Conservation (phyloP, 35 echinoderm and acorn worm species). For the Lytechinus variegatus region DNA sequence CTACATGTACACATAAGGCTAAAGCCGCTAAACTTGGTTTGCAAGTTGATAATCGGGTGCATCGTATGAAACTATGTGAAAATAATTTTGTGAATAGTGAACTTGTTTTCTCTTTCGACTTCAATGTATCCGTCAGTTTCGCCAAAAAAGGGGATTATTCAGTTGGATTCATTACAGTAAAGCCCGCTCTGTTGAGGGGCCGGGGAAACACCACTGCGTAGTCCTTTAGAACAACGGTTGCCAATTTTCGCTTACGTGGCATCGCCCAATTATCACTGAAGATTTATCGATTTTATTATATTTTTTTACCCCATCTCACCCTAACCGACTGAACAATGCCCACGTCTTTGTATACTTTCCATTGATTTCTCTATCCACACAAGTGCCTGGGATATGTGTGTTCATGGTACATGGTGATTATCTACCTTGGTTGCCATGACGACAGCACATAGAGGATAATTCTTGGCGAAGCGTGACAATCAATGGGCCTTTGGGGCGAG, state of each 20-base stretch:
- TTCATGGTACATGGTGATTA: background rate
- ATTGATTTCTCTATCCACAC: background rate
- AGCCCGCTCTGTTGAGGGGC: too few species aligned
- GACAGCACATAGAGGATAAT: background rate
- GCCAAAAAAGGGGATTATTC: too few species aligned
- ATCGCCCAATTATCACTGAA: background rate
- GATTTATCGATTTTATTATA: conserved; percentile 6
- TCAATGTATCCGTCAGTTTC: too few species aligned
- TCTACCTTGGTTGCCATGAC: background rate
- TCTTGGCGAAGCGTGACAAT: background rate
- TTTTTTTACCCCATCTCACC: background rate
- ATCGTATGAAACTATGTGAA: too few species aligned
- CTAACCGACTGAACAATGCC: background rate
- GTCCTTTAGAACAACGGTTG: background rate
- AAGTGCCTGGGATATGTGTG: background rate
- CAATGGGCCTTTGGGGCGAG: background rate
- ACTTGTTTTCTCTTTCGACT: too few species aligned
- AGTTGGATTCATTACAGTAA: too few species aligned
- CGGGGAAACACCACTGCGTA: background rate
- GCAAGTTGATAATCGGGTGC: too few species aligned
- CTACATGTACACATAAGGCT: too few species aligned
- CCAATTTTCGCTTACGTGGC: background rate
- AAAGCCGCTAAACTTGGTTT: too few species aligned
- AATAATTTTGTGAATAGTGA: too few species aligned
- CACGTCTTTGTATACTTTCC: background rate